Evolutionary conservation across 2,888 invertebrate species (phyloP), one percentile per base, ranked within the genome.

Genomic region (Diplolepis rosae): DNA sequence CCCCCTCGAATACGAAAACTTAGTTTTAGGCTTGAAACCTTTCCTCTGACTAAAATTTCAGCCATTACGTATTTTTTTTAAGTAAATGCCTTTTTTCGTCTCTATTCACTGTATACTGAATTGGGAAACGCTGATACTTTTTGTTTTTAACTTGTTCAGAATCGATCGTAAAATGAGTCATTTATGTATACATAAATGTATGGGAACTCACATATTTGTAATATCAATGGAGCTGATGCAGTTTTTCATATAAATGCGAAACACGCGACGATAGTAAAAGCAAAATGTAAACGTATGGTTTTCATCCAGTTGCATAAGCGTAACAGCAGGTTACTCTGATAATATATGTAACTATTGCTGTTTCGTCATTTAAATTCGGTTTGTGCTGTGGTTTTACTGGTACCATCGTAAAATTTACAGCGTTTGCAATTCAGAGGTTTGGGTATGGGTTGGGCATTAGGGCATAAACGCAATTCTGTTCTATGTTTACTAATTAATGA

Each of bases 321-420:
- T 71, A 76, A 72, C 66, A 52, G 70, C 70, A 70, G 24, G 22
- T 68, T 66, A 68, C 69, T 74, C 51, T 67, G 35, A 69, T 70
- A 69, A 72, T 76, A n/a, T n/a, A n/a, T n/a, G n/a, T n/a, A 76
- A 76, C 76, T 61, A 61, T 39, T 24, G 61, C 13, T 74, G 73
- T 73, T 74, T 69, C 76, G 70, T 76, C 73, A 74, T 76, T 76
- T 74, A 76, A 76, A 72, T 72, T 70, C 71, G 65, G 66, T 66
- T 61, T 66, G 68, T 65, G 68, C 42, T 72, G 73, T 51, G 73
- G 76, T 69, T 73, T 24, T 54, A 73, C 70, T 39, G 65, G 52
- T 54, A 65, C 67, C 66, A 42, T 70, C 73, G 42, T 75, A 73
- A 75, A 75, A 73, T 61, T 56, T 70, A 42, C 27, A 69, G 65